Percentiles rank a stretch among this genome's conserved stretches.
phyloP scores from a whole-genome alignment of 2,113 vertebrate species.

The Ranitomeya variabilis region DNA sequence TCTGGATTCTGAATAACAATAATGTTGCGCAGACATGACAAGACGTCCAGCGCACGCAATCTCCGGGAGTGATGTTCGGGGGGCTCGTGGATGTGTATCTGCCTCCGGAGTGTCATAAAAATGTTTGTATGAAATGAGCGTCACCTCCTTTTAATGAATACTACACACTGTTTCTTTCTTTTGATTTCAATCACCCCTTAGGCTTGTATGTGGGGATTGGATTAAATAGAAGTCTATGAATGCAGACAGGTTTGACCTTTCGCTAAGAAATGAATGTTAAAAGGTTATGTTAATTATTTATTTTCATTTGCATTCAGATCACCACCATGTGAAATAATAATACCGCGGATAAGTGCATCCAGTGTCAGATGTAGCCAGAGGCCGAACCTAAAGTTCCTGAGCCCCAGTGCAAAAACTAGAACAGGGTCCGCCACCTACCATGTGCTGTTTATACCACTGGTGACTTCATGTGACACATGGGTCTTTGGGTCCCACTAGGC shows the following conservation, averaged over 20 bases:
- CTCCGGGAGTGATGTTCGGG: neutral
- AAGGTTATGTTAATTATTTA: conserved; percentile 59
- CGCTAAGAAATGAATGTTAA: conserved; percentile 54
- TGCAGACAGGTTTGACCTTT: conserved; percentile 55
- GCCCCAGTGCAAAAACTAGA: neutral
- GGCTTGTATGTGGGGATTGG: conserved; percentile 48
- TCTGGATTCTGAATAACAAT: neutral
- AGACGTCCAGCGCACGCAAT: neutral
- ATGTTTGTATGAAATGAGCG: conserved; percentile 18
- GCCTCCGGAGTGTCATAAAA: conserved; percentile 44
- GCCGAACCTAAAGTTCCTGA: neutral
- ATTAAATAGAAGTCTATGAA: conserved; percentile 50
- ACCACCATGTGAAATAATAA: conserved; percentile 10
- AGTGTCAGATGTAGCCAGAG: neutral
- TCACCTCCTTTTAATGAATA: conserved; percentile 46
- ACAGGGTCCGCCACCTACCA: neutral
- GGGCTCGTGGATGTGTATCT: neutral
- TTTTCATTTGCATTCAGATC: conserved; percentile 30
- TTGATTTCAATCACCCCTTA: conserved; percentile 49
- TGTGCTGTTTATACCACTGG: neutral
- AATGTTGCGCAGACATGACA: conserved; percentile 4
- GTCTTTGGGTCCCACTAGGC: neutral
- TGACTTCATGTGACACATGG: neutral
- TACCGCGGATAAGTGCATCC: neutral
- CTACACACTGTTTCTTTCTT: conserved; percentile 41